Percentiles rank a stretch among this genome's conserved stretches.
phyloP scores from a whole-genome alignment of 2,797 vertebrate species.

The Perdix hodgsoniae region DNA sequence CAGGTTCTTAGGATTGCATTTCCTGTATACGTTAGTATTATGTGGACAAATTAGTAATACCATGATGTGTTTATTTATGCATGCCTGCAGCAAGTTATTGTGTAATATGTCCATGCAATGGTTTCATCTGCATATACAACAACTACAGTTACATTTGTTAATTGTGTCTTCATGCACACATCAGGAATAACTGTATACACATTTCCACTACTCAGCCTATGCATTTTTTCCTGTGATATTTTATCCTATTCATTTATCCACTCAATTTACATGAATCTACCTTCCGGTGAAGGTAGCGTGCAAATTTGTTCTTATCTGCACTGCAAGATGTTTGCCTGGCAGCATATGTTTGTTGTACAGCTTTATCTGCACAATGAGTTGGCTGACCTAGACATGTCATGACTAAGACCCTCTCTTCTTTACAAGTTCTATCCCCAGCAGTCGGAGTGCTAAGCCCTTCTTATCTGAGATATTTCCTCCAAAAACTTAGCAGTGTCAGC shows the following conservation, averaged over 20 bases:
- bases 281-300: not conserved
- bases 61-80: not conserved
- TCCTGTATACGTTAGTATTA: not conserved
- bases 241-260: not conserved
- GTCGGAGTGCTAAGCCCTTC: not conserved
- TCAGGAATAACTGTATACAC: not conserved
- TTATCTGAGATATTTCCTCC: not conserved
- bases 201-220: not conserved
- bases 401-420: not conserved
- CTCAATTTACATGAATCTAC: not conserved
- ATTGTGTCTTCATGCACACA: not conserved
- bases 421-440: not conserved
- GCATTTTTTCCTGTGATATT: not conserved
- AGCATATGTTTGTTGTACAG: not conserved
- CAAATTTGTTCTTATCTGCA: not conserved
- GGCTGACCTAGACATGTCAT: not conserved
- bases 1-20: not conserved
- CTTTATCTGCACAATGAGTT: not conserved
- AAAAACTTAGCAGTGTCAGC: not conserved
- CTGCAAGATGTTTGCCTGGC: not conserved
- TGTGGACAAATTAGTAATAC: not conserved
- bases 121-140: not conserved
- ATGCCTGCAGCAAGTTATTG: not conserved
- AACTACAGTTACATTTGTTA: not conserved
- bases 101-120: not conserved